A percentile compares a stretch with the other conserved stretches of the same genome.
These are phyloP conservation scores for Dreissena rostriformis DNA, from an alignment of 1,140 invertebrate species.

Conservation along the genomic window DNA sequence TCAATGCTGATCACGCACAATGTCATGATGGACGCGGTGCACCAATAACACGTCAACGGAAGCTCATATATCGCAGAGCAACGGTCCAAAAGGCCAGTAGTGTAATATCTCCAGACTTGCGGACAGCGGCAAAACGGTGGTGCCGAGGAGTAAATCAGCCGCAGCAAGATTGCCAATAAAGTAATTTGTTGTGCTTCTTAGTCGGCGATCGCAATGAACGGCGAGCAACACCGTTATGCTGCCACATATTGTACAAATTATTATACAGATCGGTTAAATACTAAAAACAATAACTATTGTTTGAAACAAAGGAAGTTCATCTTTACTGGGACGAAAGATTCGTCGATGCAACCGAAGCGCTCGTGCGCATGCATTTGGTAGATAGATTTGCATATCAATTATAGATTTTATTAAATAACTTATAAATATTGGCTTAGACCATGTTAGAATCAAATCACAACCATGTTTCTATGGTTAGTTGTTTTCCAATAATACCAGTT, in stretches of 20 bases:
- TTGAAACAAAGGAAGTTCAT: neutral
- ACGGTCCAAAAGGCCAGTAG: constrained; percentile 78
- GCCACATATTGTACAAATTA: constrained; percentile 84
- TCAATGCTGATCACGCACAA: constrained; percentile 97
- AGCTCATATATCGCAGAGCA: constrained; percentile 81
- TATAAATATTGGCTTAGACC: too few relatives aligned
- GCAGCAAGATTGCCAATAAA: constrained; percentile 80
- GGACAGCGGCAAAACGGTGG: constrained; percentile 86
- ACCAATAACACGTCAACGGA: constrained; percentile 97
- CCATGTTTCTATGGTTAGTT: too few relatives aligned
- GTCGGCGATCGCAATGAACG: constrained; percentile 83
- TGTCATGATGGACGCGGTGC: constrained; percentile 98
- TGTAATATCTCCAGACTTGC: constrained; percentile 82
- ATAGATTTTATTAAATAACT: too few relatives aligned
- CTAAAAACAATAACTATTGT: constrained; percentile 53
- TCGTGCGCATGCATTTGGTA: too few relatives aligned
- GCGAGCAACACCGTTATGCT: constrained; percentile 85
- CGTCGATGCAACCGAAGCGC: too few relatives aligned
- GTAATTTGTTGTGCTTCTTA: constrained; percentile 82
- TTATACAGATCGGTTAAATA: constrained; percentile 79
- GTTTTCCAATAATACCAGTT: too few relatives aligned
- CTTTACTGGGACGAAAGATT: too few relatives aligned
- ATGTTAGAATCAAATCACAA: too few relatives aligned
- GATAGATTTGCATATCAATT: too few relatives aligned
- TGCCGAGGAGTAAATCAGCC: constrained; percentile 78